Base-by-base conservation (phyloP, 1,140 invertebrate genomes). In the Ericerus pela region DNA sequence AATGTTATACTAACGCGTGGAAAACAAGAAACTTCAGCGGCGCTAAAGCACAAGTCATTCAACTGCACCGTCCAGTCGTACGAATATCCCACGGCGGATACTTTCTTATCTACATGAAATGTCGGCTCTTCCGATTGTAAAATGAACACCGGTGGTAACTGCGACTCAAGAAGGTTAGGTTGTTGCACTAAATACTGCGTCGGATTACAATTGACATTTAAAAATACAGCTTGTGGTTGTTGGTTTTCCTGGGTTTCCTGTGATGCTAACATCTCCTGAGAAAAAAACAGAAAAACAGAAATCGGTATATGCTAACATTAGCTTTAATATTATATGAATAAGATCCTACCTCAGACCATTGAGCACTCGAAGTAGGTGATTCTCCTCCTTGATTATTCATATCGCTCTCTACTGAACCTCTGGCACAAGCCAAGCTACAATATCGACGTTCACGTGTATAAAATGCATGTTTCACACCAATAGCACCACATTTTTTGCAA, bases 1-100 rank as follows among this genome's bases (percentile, higher is more conserved):
- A n/a, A n/a, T n/a, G n/a, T n/a, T n/a, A n/a, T n/a, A 69, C 74
- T 73, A 65, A 82, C 80, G 76, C 94, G 89, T 68, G 82, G 84
- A 67, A 96, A 96, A 66, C 85, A 84, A 37, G 82, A 84, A 8
- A 96, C 90, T 38, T 89, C 82, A 11, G 88, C 90, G 16, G 88
- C 89, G 56, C 79, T 73, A 66, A 92, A 90, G 61, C 81, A 78
- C 58, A 78, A 76, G 58, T 82, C 78, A 61, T 77, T 75, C 2
- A 96, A 69, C 61, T 87, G 80, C 22, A 79, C 73, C 24, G 82
- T 80, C 90, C 90, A 96, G 59, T 87, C 84, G 65, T 82, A 86
- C 1, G 82, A 82, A 59, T 82, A 79, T 2, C 75, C 77, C 62
- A 84, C 72, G 69, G 80, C 75, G 14, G 74, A 69, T 56, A 71